phyloP scores from a whole-genome alignment of 2,888 invertebrate species.

The Pseudococcus jackbeardsleyi region DNA sequence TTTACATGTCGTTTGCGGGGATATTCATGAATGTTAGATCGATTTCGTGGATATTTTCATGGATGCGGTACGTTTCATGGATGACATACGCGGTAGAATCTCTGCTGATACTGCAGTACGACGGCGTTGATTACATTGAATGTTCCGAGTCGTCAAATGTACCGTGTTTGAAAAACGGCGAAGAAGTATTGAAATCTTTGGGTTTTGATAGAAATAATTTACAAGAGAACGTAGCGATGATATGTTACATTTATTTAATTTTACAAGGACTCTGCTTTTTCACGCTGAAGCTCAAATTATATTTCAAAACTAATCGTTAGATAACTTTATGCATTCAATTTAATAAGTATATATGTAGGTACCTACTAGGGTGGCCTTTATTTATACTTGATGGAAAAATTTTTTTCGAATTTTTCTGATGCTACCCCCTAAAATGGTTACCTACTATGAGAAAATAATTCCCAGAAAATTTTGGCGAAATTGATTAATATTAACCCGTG shows the following conservation, averaged over 20 bases:
- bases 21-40: slow-evolving; percentile 56
- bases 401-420: too few species aligned
- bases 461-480: too few species aligned
- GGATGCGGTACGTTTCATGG: slow-evolving; percentile 56
- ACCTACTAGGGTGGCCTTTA: too few species aligned
- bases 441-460: too few species aligned
- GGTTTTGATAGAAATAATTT: neutral
- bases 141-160: neutral
- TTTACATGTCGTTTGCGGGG: slow-evolving; percentile 32
- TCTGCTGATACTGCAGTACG: slow-evolving; percentile 24
- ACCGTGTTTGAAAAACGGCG: neutral
- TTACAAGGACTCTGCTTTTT: neutral
- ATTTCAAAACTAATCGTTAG: neutral
- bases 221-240: neutral
- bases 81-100: slow-evolving; percentile 39
- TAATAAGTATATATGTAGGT: neutral
- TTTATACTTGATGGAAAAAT: too few species aligned
- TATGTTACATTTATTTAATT: neutral
- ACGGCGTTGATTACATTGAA: slow-evolving; percentile 22
- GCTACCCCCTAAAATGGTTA: too few species aligned
- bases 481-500: too few species aligned
- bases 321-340: too few species aligned
- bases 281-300: neutral
- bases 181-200: neutral
- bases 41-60: neutral